Evolutionary conservation across 2,113 vertebrate genomes (phyloP).

Genomic region (Semnornis frantzii): DNA sequence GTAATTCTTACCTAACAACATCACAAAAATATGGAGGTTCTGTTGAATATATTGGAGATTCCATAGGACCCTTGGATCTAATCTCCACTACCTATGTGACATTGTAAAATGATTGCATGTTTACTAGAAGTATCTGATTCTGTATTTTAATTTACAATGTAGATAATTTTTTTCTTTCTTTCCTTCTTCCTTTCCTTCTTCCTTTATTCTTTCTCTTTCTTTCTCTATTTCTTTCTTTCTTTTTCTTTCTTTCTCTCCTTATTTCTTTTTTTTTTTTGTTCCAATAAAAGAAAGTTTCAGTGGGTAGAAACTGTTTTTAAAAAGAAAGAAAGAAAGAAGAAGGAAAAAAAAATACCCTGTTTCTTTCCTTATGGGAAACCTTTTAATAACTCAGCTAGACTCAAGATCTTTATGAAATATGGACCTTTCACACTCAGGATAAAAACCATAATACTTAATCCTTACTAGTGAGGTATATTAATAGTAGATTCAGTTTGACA

Average conservation of each 20-base stretch:
- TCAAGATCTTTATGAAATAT: conserved; percentile 67
- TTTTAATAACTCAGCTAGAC: conserved; percentile 65
- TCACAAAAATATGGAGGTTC: neutral
- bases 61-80: neutral
- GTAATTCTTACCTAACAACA: neutral
- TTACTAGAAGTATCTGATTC: neutral
- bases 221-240: no score
- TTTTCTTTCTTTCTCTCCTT: no score
- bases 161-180: neutral
- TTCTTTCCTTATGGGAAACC: conserved; percentile 11
- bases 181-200: no score
- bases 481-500: conserved; percentile 69
- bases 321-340: no score
- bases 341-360: neutral
- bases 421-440: conserved; percentile 50
- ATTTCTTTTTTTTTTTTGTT: neutral
- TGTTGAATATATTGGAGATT: neutral
- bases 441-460: conserved; percentile 63
- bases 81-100: neutral
- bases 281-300: neutral
- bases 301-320: neutral
- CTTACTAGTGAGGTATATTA: conserved; percentile 66
- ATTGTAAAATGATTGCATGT: neutral
- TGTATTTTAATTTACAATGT: neutral
- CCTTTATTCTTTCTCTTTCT: no score